These are phyloP conservation scores for Orcinus orca DNA, from an alignment of 2,113 vertebrate genomes.

Conservation along the genomic window DNA sequence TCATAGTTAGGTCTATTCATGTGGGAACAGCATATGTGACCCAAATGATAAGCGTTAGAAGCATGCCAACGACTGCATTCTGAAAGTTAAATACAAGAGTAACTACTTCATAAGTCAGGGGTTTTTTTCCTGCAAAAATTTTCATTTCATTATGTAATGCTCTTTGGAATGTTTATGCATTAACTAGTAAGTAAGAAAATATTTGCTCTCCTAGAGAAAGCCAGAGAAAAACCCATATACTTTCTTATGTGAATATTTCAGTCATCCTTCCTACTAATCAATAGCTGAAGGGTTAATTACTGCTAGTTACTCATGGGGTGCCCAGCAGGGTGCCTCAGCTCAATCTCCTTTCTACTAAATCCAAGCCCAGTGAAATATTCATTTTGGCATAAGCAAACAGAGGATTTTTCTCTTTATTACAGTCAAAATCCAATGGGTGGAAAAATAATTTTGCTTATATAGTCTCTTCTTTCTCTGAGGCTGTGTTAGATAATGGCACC, in stretches of 20 bases:
- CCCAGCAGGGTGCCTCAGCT: not conserved
- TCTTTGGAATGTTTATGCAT: not conserved
- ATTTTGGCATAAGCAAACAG: constrained; percentile 8
- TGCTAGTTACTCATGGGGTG: not conserved
- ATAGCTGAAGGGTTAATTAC: constrained; percentile 17
- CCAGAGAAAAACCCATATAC: not conserved
- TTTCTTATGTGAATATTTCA: not conserved
- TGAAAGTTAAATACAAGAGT: not conserved
- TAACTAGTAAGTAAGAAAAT: not conserved
- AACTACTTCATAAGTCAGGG: not conserved
- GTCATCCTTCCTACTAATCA: not conserved
- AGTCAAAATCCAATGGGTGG: not conserved
- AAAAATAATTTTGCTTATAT: not conserved
- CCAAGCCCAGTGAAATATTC: not conserved
- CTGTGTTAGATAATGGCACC: not conserved
- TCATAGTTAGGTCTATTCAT: not conserved
- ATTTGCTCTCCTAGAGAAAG: not conserved
- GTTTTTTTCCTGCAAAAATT: not conserved
- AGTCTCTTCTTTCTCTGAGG: not conserved
- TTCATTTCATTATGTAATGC: not conserved
- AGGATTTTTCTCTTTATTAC: not conserved
- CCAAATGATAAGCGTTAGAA: constrained; percentile 4
- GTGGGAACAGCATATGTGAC: not conserved
- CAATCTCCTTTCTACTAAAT: not conserved
- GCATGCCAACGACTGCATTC: not conserved